Evolutionary conservation across 2,113 vertebrate genomes (phyloP).

Genomic region (Callopanchax toddi): DNA sequence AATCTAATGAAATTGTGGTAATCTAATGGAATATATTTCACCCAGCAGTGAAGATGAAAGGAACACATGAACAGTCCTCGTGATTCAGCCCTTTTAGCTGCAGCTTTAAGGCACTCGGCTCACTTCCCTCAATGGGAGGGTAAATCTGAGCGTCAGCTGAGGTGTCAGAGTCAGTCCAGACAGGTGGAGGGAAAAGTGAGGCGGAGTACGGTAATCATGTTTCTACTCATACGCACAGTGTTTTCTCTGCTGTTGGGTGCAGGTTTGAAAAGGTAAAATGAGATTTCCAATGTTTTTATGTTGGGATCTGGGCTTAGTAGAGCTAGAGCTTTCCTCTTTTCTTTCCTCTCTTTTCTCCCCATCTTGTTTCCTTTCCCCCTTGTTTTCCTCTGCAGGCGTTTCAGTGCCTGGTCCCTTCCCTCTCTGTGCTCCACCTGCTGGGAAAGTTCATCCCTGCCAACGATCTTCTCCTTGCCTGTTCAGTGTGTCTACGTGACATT

Average conservation of each 20-base stretch:
- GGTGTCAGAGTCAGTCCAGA: slow-evolving; percentile 27
- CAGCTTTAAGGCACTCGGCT: slow-evolving; percentile 54
- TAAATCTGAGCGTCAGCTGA: slow-evolving; percentile 34
- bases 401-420: too few species aligned
- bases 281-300: too few species aligned
- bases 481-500: too few species aligned
- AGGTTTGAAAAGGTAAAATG: too few species aligned
- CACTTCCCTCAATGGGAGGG: slow-evolving; percentile 34
- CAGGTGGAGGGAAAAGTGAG: neutral
- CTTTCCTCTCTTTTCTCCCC: too few species aligned
- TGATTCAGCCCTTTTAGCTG: slow-evolving; percentile 44
- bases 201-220: neutral
- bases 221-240: neutral
- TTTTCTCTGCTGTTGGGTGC: neutral
- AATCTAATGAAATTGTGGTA: slow-evolving; percentile 59
- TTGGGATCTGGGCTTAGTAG: too few species aligned
- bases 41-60: slow-evolving; percentile 63
- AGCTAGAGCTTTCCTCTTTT: too few species aligned
- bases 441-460: too few species aligned
- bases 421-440: too few species aligned
- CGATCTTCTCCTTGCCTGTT: too few species aligned
- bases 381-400: too few species aligned
- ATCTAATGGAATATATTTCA: slow-evolving; percentile 66
- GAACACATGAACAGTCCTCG: slow-evolving; percentile 50
- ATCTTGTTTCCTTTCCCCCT: too few species aligned